Percentiles rank a stretch among this genome's conserved stretches.
These are phyloP conservation scores for Diplazon laetatorius DNA, from an alignment of 2,888 invertebrate species.

Conservation along the genomic window DNA sequence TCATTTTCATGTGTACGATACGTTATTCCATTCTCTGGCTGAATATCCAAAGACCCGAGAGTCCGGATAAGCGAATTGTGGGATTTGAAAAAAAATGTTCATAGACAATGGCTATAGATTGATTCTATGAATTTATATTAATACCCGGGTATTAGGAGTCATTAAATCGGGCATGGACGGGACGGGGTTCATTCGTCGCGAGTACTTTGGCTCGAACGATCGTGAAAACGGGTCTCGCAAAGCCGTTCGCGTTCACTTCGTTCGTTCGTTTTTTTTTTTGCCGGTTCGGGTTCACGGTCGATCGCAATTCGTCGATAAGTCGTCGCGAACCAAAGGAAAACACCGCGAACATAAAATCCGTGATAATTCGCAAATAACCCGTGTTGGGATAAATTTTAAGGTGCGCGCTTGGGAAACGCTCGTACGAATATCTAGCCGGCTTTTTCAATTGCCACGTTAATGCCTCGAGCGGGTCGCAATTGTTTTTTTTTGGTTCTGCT, in stretches of 20 bases:
- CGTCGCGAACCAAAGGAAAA: constrained; percentile 1
- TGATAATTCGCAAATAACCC: constrained; percentile 50
- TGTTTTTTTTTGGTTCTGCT: neutral
- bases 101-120: constrained; percentile 73
- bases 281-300: constrained; percentile 61
- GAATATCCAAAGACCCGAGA: too few species aligned
- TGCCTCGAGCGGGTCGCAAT: neutral
- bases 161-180: constrained; percentile 70
- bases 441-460: neutral
- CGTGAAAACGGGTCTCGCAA: constrained; percentile 40
- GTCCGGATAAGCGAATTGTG: constrained; percentile 47
- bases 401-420: neutral
- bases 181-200: constrained; percentile 21
- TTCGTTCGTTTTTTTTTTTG: constrained; percentile 16
- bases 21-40: constrained; percentile 26
- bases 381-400: constrained; percentile 14
- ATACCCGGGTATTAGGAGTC: constrained; percentile 72
- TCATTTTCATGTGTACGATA: constrained; percentile 21
- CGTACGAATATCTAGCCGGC: neutral
- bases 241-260: constrained; percentile 31
- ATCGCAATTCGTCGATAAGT: constrained; percentile 64
- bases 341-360: constrained; percentile 25
- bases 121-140: constrained; percentile 76
- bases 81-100: constrained; percentile 65
- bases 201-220: constrained; percentile 53